Evolutionary conservation across 1,140 invertebrate species (phyloP).

Genomic region (Brachionus manjavacas): DNA sequence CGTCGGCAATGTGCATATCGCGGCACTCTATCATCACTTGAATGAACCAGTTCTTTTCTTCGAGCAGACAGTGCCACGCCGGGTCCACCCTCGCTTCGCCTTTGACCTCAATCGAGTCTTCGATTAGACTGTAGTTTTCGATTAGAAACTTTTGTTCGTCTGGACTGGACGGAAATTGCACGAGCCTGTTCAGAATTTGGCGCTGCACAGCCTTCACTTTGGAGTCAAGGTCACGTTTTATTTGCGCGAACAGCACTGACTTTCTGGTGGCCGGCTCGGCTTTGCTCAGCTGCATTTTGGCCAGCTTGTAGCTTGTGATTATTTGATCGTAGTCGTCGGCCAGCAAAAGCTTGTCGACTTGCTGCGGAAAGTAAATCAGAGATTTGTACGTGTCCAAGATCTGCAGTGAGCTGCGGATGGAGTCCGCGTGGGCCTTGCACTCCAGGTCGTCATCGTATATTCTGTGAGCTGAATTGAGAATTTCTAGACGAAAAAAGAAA

Average conservation of each 20-base stretch:
- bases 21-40: slow-evolving; percentile 36
- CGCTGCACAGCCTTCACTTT: background rate
- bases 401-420: slow-evolving; percentile 21
- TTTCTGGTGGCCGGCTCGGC: background rate
- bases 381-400: slow-evolving; percentile 33
- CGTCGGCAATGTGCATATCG: slow-evolving; percentile 32
- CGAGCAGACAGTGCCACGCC: background rate
- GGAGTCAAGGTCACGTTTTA: background rate
- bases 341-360: background rate
- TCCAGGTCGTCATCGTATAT: slow-evolving; percentile 36
- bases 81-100: background rate
- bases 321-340: slow-evolving; percentile 32
- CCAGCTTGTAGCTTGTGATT: slow-evolving; percentile 28
- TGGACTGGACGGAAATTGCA: slow-evolving; percentile 28
- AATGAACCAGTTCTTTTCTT: slow-evolving; percentile 38
- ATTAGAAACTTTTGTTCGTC: slow-evolving; percentile 41
- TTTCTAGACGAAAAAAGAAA: too few relatives aligned
- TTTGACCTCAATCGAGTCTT: background rate
- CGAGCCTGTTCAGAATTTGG: background rate
- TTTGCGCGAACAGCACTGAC: background rate
- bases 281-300: slow-evolving; percentile 13
- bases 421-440: background rate
- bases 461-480: background rate
- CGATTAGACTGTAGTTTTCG: background rate
- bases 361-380: slow-evolving; percentile 32